Evolutionary conservation across 2,113 vertebrate genomes (phyloP).

Genomic region (Notothenia rossii): DNA sequence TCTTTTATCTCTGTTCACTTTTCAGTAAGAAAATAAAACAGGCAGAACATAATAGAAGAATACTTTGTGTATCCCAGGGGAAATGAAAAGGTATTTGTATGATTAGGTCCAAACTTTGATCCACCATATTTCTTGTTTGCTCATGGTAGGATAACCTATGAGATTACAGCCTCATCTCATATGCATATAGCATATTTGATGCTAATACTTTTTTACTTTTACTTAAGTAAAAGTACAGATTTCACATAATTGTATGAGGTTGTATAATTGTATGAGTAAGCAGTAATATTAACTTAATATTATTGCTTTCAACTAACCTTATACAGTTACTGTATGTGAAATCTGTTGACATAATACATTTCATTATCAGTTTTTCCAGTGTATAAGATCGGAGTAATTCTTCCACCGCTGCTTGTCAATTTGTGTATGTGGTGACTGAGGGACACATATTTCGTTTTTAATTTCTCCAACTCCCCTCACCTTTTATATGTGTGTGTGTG

Average conservation of each 20-base stretch:
- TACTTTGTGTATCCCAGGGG: slow-evolving; percentile 5
- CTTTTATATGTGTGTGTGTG: slow-evolving; percentile 20
- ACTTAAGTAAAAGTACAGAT: no score
- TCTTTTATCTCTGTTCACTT: slow-evolving; percentile 34
- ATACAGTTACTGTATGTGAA: no score
- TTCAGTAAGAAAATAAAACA: neutral
- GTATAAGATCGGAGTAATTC: no score
- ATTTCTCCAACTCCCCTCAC: slow-evolving; percentile 36
- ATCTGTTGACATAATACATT: no score
- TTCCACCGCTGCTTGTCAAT: slow-evolving; percentile 4
- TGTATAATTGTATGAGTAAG: no score
- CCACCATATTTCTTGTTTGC: neutral
- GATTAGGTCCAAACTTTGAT: slow-evolving; percentile 1
- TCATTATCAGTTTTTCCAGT: no score
- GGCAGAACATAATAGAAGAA: slow-evolving; percentile 38
- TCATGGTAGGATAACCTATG: slow-evolving; percentile 24
- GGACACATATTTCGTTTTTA: slow-evolving; percentile 39
- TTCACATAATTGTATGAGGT: no score
- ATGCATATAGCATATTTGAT: neutral
- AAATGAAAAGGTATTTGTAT: slow-evolving; percentile 18
- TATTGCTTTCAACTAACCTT: no score
- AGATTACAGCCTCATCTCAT: neutral
- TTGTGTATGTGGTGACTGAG: slow-evolving; percentile 10
- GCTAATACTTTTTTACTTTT: no score
- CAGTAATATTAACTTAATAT: no score